These are phyloP conservation scores for Conomelus anceps DNA, from an alignment of 2,888 invertebrate species.

Conservation along the genomic window DNA sequence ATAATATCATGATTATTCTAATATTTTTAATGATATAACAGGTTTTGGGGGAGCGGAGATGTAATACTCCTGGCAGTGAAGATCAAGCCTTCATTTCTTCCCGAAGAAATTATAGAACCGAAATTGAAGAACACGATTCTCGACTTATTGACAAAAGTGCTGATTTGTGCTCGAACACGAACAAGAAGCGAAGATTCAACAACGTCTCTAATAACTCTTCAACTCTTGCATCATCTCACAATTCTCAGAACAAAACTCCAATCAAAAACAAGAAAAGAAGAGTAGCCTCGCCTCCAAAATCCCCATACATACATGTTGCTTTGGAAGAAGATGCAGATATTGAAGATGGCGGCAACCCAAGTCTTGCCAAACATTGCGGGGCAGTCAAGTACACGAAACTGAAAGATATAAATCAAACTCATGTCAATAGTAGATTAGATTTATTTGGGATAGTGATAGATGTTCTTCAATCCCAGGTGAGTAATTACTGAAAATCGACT, in stretches of 20 bases:
- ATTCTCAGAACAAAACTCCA: not conserved
- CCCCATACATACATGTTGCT: not conserved
- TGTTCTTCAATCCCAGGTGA: not conserved
- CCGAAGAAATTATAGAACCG: not conserved
- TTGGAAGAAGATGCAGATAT: not conserved
- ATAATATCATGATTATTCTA: too few relatives aligned
- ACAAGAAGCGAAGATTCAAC: not conserved
- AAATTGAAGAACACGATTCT: not conserved
- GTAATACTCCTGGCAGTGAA: not conserved
- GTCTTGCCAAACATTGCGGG: not conserved
- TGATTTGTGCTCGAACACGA: not conserved
- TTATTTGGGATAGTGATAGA: not conserved
- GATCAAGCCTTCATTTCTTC: not conserved
- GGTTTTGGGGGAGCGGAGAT: not conserved
- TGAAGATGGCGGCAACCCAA: too few relatives aligned
- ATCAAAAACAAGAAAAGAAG: not conserved
- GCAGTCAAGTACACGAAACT: not conserved
- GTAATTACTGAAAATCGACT: not conserved
- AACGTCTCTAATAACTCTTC: not conserved
- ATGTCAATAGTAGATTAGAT: not conserved
- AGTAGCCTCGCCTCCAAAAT: not conserved
- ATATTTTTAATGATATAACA: not conserved
- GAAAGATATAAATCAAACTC: not conserved
- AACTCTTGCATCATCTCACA: not conserved
- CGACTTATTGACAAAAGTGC: not conserved